phyloP scores from a whole-genome alignment of 1,140 invertebrate species.

The Samia ricini region DNA sequence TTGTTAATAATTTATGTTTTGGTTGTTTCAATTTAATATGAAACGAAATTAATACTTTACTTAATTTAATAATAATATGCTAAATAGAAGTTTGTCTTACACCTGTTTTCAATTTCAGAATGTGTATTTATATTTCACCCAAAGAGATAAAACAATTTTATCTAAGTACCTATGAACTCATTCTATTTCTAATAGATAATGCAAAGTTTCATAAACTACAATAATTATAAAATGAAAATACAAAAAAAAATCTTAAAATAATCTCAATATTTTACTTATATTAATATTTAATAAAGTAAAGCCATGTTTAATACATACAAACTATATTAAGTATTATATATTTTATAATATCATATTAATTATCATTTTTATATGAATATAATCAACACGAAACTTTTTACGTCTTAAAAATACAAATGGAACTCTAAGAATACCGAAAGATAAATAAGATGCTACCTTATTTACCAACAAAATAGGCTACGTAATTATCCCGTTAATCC shows the following conservation, averaged over 20 bases:
- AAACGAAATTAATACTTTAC: background rate
- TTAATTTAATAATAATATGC: background rate
- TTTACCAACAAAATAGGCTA: constrained; percentile 54
- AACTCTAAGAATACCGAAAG: constrained; percentile 11
- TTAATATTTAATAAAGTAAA: too few relatives aligned
- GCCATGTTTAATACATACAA: too few relatives aligned
- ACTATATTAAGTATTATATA: too few relatives aligned
- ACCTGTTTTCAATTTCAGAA: background rate
- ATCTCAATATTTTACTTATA: too few relatives aligned
- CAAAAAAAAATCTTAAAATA: too few relatives aligned
- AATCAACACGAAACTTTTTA: background rate
- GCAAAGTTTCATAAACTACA: too few relatives aligned
- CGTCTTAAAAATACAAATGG: background rate
- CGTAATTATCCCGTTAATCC: constrained; percentile 68
- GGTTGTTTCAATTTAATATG: background rate
- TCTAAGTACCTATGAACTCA: too few relatives aligned
- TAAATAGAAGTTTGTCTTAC: background rate
- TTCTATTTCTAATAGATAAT: too few relatives aligned
- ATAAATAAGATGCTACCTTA: constrained; percentile 35
- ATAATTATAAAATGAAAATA: too few relatives aligned
- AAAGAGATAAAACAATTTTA: too few relatives aligned
- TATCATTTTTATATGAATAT: background rate
- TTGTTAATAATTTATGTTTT: background rate
- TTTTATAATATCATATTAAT: too few relatives aligned
- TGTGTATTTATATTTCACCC: background rate